Evolutionary conservation across 2,888 invertebrate species (phyloP), one percentile per base, ranked within the genome.

Genomic region (Tanaodytes sp.): DNA sequence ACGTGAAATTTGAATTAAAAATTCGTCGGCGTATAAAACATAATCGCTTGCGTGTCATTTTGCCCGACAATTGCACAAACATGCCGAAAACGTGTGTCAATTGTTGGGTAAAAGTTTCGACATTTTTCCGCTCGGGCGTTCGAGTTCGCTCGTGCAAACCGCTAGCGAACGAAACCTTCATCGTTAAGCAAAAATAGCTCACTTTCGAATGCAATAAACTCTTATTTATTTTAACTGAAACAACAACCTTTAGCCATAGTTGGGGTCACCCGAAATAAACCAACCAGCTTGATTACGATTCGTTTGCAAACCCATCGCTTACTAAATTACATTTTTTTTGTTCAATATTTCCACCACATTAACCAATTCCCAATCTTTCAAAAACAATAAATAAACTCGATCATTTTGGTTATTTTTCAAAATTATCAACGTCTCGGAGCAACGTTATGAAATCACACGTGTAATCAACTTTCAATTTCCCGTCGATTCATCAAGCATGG

Each of bases 391-490:
- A n/a, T n/a, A n/a, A n/a, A n/a, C n/a, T n/a, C n/a, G n/a, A n/a
- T n/a, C n/a, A n/a, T n/a, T n/a, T n/a, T n/a, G n/a, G n/a, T n/a
- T n/a, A n/a, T n/a, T n/a, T n/a, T n/a, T n/a, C n/a, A n/a, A n/a
- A n/a, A n/a, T n/a, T n/a, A n/a, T n/a, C n/a, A n/a, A n/a, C n/a
- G n/a, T n/a, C n/a, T n/a, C n/a, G n/a, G n/a, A n/a, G n/a, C n/a
- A n/a, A n/a, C n/a, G n/a, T n/a, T n/a, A n/a, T n/a, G n/a, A n/a
- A n/a, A n/a, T n/a, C n/a, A n/a, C n/a, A n/a, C 49, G 68, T 49
- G 69, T 67, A 74, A 79, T 76, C 75, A 51, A 30, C 71, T 73
- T 73, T 75, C 68, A 74, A 76, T 78, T 77, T 75, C 73, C 68
- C 73, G 67, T 71, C 72, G 73, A 78, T 73, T 74, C 73, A 72